Conservation (phyloP, 1,140 invertebrate genomes). For the Macrocentrus cingulum region DNA sequence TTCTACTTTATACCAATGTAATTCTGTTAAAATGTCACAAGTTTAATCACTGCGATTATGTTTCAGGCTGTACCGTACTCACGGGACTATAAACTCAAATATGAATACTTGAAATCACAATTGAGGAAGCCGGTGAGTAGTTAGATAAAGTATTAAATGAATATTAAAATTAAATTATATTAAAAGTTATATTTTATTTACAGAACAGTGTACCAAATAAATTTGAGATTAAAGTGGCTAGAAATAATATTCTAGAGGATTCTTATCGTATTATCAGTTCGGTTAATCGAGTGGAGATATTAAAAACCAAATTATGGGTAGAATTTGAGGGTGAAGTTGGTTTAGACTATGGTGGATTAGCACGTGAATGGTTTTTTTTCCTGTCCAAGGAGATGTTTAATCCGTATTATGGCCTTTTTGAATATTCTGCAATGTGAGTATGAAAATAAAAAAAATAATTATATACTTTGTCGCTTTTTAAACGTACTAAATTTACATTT, state of each 20-base stretch:
- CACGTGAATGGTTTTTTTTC: slow-evolving; percentile 97
- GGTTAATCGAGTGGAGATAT: slow-evolving; percentile 80
- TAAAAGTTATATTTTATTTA: slow-evolving; percentile 34
- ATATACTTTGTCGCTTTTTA: slow-evolving; percentile 7
- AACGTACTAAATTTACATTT: background rate
- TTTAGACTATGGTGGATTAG: slow-evolving; percentile 95
- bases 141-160: background rate
- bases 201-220: slow-evolving; percentile 96
- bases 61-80: slow-evolving; percentile 91
- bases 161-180: background rate
- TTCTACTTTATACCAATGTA: no score
- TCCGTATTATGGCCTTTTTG: slow-evolving; percentile 98
- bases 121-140: slow-evolving; percentile 89
- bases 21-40: background rate
- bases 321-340: slow-evolving; percentile 98
- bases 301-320: slow-evolving; percentile 97
- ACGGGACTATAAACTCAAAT: slow-evolving; percentile 97
- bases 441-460: slow-evolving; percentile 12
- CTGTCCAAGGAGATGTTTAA: slow-evolving; percentile 99
- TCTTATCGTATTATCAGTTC: slow-evolving; percentile 89
- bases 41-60: background rate
- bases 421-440: slow-evolving; percentile 89
- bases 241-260: slow-evolving; percentile 92
- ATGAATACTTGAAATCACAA: slow-evolving; percentile 95
- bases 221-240: slow-evolving; percentile 92